These are phyloP conservation scores for Lithobates sylvaticus DNA, from an alignment of 2,797 vertebrate genomes.

Conservation along the genomic window DNA sequence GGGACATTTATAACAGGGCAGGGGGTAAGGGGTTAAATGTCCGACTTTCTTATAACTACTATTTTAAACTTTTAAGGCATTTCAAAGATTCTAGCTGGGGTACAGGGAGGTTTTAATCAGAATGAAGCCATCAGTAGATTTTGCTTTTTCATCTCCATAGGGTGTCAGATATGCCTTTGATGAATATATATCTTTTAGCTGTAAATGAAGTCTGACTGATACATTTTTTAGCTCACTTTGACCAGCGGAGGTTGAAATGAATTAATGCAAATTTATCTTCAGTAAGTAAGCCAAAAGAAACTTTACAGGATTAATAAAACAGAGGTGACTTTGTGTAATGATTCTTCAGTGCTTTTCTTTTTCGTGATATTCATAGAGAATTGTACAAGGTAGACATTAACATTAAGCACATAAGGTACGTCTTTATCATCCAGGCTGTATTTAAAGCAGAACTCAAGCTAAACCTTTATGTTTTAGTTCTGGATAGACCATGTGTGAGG, in stretches of 20 bases:
- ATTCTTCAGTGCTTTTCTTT: not conserved
- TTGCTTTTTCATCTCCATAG: constrained; percentile 22
- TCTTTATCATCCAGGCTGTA: not conserved
- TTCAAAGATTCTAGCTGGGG: constrained; percentile 1
- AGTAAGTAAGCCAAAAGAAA: not conserved
- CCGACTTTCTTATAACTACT: constrained; percentile 1
- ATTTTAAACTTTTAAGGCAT: constrained; percentile 25
- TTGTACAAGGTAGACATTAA: not conserved
- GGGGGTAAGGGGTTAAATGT: not conserved
- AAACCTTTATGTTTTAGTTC: no score
- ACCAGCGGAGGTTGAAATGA: not conserved
- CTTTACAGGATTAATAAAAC: not conserved
- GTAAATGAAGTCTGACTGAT: constrained; percentile 17
- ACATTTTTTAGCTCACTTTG: not conserved
- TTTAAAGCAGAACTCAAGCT: not conserved
- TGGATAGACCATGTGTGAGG: no score
- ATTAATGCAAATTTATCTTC: constrained; percentile 8
- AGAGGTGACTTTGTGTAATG: not conserved
- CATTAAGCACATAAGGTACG: not conserved
- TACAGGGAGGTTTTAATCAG: constrained; percentile 19
- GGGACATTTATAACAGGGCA: no score
- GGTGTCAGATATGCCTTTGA: constrained; percentile 15
- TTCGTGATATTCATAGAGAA: not conserved
- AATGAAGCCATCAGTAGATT: constrained; percentile 8
- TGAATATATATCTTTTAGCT: constrained; percentile 31